Evolutionary conservation across 64 coral and sea anemone genomes (phyloP).

Genomic region (Actinia equina): DNA sequence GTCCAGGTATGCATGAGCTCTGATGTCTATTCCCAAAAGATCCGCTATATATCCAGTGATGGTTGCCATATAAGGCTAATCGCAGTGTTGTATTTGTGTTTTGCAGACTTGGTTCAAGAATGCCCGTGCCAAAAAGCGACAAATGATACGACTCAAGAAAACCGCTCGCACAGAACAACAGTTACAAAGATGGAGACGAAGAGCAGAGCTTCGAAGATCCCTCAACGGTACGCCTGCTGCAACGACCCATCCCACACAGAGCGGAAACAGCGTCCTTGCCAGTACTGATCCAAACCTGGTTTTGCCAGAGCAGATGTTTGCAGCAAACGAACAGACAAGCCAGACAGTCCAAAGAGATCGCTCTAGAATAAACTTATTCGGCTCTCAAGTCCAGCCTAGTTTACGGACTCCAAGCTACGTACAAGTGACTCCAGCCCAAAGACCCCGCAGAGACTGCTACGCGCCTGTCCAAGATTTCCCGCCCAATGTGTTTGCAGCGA

Average conservation of each 20-base stretch:
- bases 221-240: background rate
- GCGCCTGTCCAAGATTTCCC: background rate
- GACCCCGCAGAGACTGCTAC: background rate
- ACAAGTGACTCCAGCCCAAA: background rate
- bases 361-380: background rate
- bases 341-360: background rate
- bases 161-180: background rate
- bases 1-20: background rate
- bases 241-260: background rate
- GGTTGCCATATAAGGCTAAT: background rate
- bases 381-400: background rate
- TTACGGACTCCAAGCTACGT: background rate
- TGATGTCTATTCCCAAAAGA: background rate
- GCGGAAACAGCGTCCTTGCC: background rate
- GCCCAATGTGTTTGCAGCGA: background rate
- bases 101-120: conserved; percentile 13
- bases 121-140: background rate
- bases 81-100: background rate
- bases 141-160: background rate
- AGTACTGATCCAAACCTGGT: background rate
- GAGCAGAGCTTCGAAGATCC: background rate
- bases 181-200: background rate
- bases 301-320: background rate
- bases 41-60: no score
- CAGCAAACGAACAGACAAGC: background rate